These are phyloP conservation scores for Drepanosiphum platanoidis DNA, from an alignment of 2,888 invertebrate species.

Conservation along the genomic window DNA sequence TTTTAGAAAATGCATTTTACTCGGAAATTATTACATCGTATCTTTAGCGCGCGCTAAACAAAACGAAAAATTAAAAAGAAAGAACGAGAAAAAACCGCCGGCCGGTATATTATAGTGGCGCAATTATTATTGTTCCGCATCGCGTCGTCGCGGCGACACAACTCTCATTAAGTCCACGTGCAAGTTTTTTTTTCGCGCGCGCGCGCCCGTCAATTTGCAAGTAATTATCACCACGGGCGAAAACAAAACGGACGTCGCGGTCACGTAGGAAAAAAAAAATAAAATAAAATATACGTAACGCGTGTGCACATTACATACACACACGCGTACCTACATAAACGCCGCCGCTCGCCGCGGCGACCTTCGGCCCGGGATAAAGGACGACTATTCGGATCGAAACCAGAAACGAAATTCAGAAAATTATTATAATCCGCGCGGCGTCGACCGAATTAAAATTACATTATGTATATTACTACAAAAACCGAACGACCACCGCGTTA, in stretches of 20 bases:
- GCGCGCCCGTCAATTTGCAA: neutral
- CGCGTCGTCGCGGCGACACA: neutral
- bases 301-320: neutral
- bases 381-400: neutral
- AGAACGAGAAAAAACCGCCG: too few species aligned
- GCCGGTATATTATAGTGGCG: neutral
- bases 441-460: too few species aligned
- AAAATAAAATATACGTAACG: neutral
- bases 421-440: neutral
- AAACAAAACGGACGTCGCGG: neutral
- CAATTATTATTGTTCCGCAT: neutral
- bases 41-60: neutral
- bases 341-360: neutral
- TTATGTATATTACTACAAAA: too few species aligned
- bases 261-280: conserved; percentile 2
- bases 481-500: too few species aligned
- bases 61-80: neutral
- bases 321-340: neutral
- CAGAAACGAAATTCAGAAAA: neutral
- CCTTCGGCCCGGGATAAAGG: neutral
- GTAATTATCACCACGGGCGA: conserved; percentile 9
- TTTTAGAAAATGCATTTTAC: too few species aligned
- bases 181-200: neutral
- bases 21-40: too few species aligned
- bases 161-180: conserved; percentile 48